phyloP scores from a whole-genome alignment of 2,888 invertebrate genomes.

The Drosophila incognita region DNA sequence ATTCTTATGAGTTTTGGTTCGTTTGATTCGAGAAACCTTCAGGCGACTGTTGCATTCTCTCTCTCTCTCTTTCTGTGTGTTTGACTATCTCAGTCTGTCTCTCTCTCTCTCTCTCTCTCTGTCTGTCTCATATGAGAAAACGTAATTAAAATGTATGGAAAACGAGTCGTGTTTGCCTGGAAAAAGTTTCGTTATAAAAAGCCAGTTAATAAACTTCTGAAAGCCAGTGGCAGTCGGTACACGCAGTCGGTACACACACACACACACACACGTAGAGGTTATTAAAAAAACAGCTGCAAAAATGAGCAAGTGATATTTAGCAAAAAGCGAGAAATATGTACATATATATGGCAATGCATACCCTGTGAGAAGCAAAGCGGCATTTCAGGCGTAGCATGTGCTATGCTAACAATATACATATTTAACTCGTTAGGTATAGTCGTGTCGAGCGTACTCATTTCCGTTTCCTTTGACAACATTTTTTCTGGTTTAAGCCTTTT shows the following conservation, averaged over 20 bases:
- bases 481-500: constrained; percentile 6
- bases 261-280: not conserved
- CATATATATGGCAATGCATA: not conserved
- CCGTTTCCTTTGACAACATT: not conserved
- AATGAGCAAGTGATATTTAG: not conserved
- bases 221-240: constrained; percentile 26
- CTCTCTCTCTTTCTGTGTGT: not conserved
- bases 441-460: not conserved
- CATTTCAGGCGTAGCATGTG: not conserved
- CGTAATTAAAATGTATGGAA: constrained; percentile 56
- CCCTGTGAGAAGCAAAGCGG: not conserved
- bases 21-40: not conserved
- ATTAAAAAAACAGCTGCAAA: constrained; percentile 15
- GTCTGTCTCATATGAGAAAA: constrained; percentile 13
- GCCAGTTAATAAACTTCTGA: constrained; percentile 57
- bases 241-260: too few species aligned
- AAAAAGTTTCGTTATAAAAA: constrained; percentile 65
- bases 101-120: not conserved
- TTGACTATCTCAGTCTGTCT: not conserved
- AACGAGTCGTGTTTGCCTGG: constrained; percentile 15
- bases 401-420: not conserved
- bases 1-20: not conserved
- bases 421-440: not conserved
- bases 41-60: not conserved
- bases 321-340: not conserved